Base-by-base conservation (phyloP, 2,797 vertebrate genomes). In the Trematomus bernacchii region DNA sequence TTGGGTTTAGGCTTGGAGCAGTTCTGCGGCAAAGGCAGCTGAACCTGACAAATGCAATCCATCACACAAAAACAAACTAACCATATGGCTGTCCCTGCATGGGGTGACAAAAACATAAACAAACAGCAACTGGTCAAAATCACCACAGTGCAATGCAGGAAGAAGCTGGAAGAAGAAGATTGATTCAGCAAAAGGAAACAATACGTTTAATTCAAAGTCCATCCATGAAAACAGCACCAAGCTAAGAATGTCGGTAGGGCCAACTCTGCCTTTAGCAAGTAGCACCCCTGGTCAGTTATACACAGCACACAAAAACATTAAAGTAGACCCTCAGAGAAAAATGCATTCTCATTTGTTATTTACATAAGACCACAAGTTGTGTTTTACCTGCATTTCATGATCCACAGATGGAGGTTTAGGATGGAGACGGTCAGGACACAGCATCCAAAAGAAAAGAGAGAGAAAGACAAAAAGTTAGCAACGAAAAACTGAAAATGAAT, bases 331-430 rank as follows among this genome's bases (percentile, higher is more conserved):
- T 51, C 10, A 13, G 54, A 51, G 9, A 52, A 6, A 42, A 44
- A 69, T 1, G 2, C 1, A 37, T 14, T 21, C 9, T n/a, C 47
- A 15, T 10, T 18, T 12, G 6, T 14, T 2, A 13, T 44, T 40
- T 43, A n/a, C 11, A 47, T 3, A n/a, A 43, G 6, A 37, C 57
- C 33, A 37, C 16, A 23, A 19, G 37, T 14, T 76, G n/a, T 65
- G 47, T 63, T 77, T 88, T 88, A 88, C 87, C 88, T 91, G 77
- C 3, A 76, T 73, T 71, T 55, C 1, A 12, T 51, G 58, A 63
- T 13, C 64, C 73, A 76, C 14, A 37, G 68, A 15, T 53, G 59
- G 67, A 27, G 44, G 55, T 77, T 65, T 57, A 64, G 48, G 37
- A 27, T 42, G 54, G 30, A 73, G 63, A 13, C 0, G 2, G 42